Percentiles rank a stretch among this genome's conserved stretches.
Evolutionary conservation across 2,888 invertebrate species (phyloP).

Genomic region (Pristionchus mayeri): DNA sequence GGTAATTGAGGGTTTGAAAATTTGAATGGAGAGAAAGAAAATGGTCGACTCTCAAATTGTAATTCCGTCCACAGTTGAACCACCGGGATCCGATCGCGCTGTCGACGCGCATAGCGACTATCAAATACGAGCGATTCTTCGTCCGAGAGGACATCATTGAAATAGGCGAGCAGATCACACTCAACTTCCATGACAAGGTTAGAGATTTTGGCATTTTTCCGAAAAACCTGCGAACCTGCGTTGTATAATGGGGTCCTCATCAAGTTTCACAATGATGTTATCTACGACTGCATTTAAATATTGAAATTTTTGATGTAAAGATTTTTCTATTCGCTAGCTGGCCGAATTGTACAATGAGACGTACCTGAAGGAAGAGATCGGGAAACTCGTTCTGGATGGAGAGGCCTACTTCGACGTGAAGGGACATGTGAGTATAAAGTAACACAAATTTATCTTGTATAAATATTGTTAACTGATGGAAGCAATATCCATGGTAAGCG

Average conservation of each 20-base stretch:
- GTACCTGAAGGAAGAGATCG: slow-evolving; percentile 11
- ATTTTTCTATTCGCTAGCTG: not conserved
- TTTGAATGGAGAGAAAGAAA: too few relatives aligned
- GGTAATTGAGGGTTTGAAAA: too few relatives aligned
- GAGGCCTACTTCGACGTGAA: slow-evolving; percentile 24
- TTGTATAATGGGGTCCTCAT: too few relatives aligned
- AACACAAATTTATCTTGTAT: too few relatives aligned
- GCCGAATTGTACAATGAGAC: not conserved
- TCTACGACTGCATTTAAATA: too few relatives aligned
- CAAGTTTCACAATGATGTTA: too few relatives aligned
- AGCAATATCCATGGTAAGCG: too few relatives aligned
- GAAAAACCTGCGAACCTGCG: too few relatives aligned
- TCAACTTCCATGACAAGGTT: slow-evolving; percentile 22
- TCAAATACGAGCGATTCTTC: slow-evolving; percentile 26
- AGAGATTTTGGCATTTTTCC: too few relatives aligned
- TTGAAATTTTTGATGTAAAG: not conserved
- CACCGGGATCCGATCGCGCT: slow-evolving; percentile 9
- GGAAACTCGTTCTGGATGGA: not conserved
- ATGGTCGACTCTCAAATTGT: not conserved
- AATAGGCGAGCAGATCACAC: not conserved
- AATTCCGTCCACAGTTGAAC: not conserved
- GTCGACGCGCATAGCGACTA: slow-evolving; percentile 1
- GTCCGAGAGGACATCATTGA: slow-evolving; percentile 1
- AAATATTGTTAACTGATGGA: too few relatives aligned
- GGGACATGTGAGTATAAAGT: not conserved